These are phyloP conservation scores for Catharus ustulatus DNA, from an alignment of 2,797 vertebrate species.

Conservation along the genomic window DNA sequence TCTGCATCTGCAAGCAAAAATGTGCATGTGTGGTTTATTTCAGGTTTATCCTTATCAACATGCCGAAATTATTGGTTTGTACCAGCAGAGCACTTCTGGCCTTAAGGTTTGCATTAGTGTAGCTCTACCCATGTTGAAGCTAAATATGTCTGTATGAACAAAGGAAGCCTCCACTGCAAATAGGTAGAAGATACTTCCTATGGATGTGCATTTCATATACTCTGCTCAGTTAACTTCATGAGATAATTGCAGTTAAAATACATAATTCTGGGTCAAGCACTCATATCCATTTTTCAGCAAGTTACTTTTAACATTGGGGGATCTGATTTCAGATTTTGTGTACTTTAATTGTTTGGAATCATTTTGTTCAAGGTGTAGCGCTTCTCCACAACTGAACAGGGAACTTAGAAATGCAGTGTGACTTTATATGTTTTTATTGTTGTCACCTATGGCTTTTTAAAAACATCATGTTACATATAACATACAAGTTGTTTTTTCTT, in stretches of 20 bases:
- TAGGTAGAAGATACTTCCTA: background rate
- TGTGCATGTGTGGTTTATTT: background rate
- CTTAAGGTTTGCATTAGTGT: background rate
- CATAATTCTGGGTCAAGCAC: background rate
- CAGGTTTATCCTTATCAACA: background rate
- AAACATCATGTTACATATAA: background rate
- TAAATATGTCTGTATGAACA: background rate
- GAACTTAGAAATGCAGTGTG: background rate
- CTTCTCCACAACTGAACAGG: background rate
- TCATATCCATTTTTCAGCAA: background rate
- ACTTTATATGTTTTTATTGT: background rate
- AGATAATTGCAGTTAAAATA: background rate
- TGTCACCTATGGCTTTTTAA: background rate
- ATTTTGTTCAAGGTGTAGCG: background rate
- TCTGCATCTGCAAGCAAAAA: background rate
- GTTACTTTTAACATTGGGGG: background rate
- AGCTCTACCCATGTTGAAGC: background rate
- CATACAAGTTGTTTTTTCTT: fast-evolving
- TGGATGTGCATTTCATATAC: background rate
- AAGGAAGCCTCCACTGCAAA: background rate
- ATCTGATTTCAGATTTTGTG: background rate
- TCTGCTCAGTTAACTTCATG: background rate
- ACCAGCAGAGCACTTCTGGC: background rate
- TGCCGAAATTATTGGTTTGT: background rate
- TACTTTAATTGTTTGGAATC: background rate